phyloP scores from a whole-genome alignment of 2,113 vertebrate genomes.

The Cavia porcellus region DNA sequence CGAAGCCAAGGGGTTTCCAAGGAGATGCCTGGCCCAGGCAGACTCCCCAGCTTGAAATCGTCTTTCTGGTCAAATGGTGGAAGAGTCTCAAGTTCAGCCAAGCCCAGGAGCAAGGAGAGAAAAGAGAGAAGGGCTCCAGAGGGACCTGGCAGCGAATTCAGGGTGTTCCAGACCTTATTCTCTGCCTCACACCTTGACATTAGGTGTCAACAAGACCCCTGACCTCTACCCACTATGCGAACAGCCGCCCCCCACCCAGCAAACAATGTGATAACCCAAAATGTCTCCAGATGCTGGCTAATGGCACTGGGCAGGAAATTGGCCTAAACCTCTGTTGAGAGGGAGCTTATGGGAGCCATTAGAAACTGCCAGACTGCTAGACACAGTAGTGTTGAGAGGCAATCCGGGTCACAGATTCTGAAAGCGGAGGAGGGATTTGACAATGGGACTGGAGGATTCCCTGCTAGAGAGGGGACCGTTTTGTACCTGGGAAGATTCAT shows the following conservation, averaged over 20 bases:
- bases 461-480: background rate
- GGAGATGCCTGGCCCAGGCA: slow-evolving; percentile 68
- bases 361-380: background rate
- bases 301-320: background rate
- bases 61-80: slow-evolving; percentile 35
- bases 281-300: background rate
- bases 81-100: slow-evolving; percentile 16
- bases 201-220: background rate
- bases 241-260: background rate
- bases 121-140: background rate
- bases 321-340: background rate
- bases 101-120: background rate
- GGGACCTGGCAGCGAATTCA: background rate
- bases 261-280: background rate
- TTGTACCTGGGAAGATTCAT: background rate
- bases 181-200: background rate
- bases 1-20: slow-evolving; percentile 68
- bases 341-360: background rate
- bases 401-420: background rate
- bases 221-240: background rate
- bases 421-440: background rate
- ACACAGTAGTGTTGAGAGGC: background rate
- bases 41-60: background rate
- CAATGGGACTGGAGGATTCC: background rate
- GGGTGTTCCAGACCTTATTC: background rate